These are phyloP conservation scores for Tachina fera DNA, from an alignment of 2,888 invertebrate genomes.

Conservation along the genomic window DNA sequence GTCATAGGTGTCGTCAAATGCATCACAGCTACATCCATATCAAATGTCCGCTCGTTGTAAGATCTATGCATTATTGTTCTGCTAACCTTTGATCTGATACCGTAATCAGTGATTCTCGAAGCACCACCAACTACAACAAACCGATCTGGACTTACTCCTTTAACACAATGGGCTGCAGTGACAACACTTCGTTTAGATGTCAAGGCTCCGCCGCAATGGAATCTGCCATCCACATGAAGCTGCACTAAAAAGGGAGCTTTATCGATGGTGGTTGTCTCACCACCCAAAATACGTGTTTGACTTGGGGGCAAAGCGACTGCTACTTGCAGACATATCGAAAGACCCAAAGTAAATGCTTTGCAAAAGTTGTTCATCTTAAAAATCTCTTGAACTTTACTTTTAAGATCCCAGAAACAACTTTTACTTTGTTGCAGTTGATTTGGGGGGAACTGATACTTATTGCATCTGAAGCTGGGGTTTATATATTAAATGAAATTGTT, in stretches of 20 bases:
- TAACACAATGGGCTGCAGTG: slow-evolving; percentile 17
- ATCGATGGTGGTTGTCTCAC: neutral
- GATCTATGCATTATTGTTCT: neutral
- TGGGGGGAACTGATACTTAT: neutral
- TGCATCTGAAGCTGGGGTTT: no score
- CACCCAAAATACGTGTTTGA: neutral
- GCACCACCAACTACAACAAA: neutral
- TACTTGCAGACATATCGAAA: neutral
- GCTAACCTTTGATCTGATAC: neutral
- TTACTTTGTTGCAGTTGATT: neutral
- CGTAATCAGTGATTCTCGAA: neutral
- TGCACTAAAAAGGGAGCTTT: neutral
- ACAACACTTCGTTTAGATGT: neutral
- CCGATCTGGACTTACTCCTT: neutral
- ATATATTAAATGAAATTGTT: no score
- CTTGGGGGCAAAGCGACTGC: no score
- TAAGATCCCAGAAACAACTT: neutral
- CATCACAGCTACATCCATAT: neutral
- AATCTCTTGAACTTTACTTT: neutral
- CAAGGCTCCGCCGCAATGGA: slow-evolving; percentile 1
- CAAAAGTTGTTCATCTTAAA: neutral
- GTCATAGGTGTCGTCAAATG: neutral
- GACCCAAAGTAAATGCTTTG: neutral
- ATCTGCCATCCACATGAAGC: neutral
- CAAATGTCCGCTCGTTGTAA: neutral